Conservation (phyloP, 2,797 vertebrate species). For the Masticophis lateralis region DNA sequence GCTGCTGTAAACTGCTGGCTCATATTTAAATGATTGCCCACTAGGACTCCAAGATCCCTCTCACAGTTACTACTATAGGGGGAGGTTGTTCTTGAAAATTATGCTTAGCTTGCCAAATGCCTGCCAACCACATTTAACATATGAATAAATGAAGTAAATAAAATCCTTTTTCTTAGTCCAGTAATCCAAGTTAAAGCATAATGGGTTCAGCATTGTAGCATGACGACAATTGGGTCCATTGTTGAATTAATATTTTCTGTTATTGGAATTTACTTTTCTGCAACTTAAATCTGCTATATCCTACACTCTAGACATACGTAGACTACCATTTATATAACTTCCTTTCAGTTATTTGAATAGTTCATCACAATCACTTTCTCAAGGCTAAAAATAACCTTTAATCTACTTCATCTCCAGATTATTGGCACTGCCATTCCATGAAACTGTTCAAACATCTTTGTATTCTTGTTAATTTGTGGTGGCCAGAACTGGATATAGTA, state of each 20-base stretch:
- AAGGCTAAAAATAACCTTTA: neutral
- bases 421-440: neutral
- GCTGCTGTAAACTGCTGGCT: too few relatives aligned
- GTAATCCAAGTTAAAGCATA: neutral
- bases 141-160: neutral
- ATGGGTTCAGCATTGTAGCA: neutral
- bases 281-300: neutral
- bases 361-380: neutral
- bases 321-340: neutral
- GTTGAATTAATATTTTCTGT: neutral
- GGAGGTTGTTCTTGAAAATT: neutral
- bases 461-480: neutral
- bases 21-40: too few relatives aligned
- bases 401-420: neutral
- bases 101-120: neutral
- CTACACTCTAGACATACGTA: neutral
- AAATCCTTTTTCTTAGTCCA: neutral
- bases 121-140: neutral
- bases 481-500: neutral
- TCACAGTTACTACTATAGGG: neutral
- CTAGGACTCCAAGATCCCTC: too few relatives aligned
- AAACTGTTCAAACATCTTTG: neutral
- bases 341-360: neutral
- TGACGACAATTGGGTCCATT: neutral
- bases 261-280: neutral